Base-by-base conservation (phyloP, 2,888 invertebrate species). In the Lapara coniferarum region DNA sequence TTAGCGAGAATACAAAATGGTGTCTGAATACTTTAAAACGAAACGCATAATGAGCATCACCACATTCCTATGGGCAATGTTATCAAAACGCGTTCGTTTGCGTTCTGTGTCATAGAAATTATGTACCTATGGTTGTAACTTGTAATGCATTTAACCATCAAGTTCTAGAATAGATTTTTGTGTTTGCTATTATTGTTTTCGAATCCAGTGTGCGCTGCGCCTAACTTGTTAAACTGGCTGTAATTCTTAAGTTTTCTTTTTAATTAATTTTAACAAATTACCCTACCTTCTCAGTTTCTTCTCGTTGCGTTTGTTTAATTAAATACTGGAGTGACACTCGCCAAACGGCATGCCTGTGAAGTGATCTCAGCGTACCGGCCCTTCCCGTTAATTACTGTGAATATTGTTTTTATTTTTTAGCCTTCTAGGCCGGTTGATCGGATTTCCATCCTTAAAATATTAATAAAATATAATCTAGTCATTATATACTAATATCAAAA, bases 231-330 rank as follows among this genome's bases (percentile, higher is more conserved):
- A 86, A 83, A 88, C 82, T 86, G 82, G 82, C 81, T 79, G 83
- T 89, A 88, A 87, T 89, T 89, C 86, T 84, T 86, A 81, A 86
- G 85, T 84, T 89, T 91, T 90, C 89, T 91, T 92, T 92, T 93
- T 93, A 93, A 93, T 93, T 93, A 93, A 93, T 91, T 93, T 93
- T 93, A 93, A 93, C 92, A 92, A 93, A 93, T 92, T 91, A 91
- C 90, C 91, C 86, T 85, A 88, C 88, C 89, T 88, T 87, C 90
- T 91, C 89, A 87, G 89, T 89, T 91, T 88, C 88, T 91, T 88
- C 88, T 86, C 87, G 89, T 89, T 89, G 85, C 84, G 87, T 88
- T 85, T 85, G 81, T 91, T 93, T 93, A 93, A 93, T 93, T 93
- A 93, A 93, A 93, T 91, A 89, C 90, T 92, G 88, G 79, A 93